A percentile compares a stretch with the other conserved stretches of the same genome.
Evolutionary conservation across 2,113 vertebrate genomes (phyloP).

Genomic region (Gallinago jamesoni): DNA sequence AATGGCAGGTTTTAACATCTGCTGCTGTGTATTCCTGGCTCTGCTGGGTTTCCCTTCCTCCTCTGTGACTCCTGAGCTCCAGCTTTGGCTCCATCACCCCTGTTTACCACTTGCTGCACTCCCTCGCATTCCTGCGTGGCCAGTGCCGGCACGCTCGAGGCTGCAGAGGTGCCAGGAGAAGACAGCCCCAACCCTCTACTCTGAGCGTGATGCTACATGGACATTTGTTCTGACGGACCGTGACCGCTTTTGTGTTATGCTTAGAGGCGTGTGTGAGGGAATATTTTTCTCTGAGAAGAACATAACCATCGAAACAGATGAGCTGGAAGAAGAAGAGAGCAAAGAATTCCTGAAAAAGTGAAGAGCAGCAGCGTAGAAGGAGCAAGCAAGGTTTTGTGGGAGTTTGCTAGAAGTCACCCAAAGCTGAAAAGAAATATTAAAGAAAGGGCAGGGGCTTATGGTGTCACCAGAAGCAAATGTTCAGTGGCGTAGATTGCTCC

Average conservation of each 20-base stretch:
- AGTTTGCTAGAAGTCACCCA: neutral
- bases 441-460: neutral
- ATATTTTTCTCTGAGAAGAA: neutral
- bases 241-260: neutral
- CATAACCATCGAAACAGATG: neutral
- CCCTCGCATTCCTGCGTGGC: neutral
- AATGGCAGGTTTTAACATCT: neutral
- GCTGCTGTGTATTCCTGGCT: neutral
- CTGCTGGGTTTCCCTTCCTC: neutral
- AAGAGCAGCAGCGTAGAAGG: neutral
- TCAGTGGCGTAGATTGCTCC: neutral
- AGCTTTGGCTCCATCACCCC: neutral
- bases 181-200: neutral
- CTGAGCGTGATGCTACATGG: rapidly evolving
- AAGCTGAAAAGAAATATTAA: neutral
- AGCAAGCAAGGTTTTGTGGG: neutral
- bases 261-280: neutral
- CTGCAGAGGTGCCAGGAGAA: neutral
- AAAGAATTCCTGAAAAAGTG: neutral
- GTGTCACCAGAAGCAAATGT: neutral
- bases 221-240: neutral
- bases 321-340: neutral
- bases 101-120: neutral
- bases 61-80: neutral
- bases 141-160: neutral